Percentiles rank a stretch among this genome's conserved stretches.
These are phyloP conservation scores for Patella vulgata DNA, from an alignment of 1,140 invertebrate genomes.

Conservation along the genomic window DNA sequence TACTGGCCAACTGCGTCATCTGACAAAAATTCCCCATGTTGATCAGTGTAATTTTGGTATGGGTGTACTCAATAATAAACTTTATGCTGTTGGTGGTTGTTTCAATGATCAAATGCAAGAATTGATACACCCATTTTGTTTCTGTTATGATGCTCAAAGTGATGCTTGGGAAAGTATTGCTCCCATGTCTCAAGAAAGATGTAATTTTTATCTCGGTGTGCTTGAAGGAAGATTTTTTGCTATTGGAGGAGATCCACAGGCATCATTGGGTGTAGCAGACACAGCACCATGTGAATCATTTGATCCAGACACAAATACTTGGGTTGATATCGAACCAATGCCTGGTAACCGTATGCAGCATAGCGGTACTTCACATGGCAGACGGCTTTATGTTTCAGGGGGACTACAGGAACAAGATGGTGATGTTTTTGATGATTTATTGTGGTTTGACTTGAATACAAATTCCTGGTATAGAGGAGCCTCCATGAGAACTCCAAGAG, in stretches of 20 bases:
- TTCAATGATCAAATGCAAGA: conserved; percentile 75
- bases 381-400: conserved; percentile 72
- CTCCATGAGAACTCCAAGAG: conserved; percentile 74
- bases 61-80: conserved; percentile 75
- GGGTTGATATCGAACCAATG: conserved; percentile 73
- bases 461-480: conserved; percentile 72
- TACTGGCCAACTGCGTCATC: conserved; percentile 73
- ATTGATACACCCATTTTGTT: conserved; percentile 80
- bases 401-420: conserved; percentile 70
- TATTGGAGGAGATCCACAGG: conserved; percentile 71
- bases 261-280: conserved; percentile 55
- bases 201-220: conserved; percentile 77
- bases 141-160: conserved; percentile 74
- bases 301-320: conserved; percentile 71
- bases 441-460: conserved; percentile 71
- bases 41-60: conserved; percentile 83
- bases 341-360: conserved; percentile 74
- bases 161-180: conserved; percentile 77
- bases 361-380: conserved; percentile 72
- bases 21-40: conserved; percentile 79
- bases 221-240: conserved; percentile 75
- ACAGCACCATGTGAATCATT: conserved; percentile 73
- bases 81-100: conserved; percentile 78
- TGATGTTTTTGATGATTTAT: conserved; percentile 72
- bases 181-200: conserved; percentile 77